A percentile compares a stretch with the other conserved stretches of the same genome.
Conservation (phyloP, 2,888 invertebrate species). For the Strigamia crassipes region DNA sequence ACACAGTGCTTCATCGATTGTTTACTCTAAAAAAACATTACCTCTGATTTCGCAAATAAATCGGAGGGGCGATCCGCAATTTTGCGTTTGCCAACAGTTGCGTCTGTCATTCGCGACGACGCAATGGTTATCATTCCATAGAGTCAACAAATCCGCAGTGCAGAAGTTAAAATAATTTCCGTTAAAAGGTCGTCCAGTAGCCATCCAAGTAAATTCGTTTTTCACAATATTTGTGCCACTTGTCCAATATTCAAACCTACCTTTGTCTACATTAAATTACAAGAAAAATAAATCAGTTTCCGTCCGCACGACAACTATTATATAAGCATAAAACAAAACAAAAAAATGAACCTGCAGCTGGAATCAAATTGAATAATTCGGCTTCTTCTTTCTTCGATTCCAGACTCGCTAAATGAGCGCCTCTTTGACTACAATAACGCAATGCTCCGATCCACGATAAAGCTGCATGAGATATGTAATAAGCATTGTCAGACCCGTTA, state of each 20-base stretch:
- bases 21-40: background rate
- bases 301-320: background rate
- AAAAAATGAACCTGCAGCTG: background rate
- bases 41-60: background rate
- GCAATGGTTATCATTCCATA: background rate
- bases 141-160: background rate
- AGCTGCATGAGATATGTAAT: background rate
- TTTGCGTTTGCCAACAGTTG: background rate
- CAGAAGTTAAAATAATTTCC: constrained; percentile 23
- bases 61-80: background rate
- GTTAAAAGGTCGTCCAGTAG: background rate
- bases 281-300: background rate
- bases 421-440: background rate
- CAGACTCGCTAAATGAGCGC: background rate
- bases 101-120: background rate
- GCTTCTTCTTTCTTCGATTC: background rate
- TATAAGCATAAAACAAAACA: background rate
- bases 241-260: constrained; percentile 1
- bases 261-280: background rate
- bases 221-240: background rate
- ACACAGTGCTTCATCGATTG: background rate
- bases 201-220: background rate
- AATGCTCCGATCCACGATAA: background rate
- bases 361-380: background rate
- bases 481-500: background rate